A percentile compares a stretch with the other conserved stretches of the same genome.
phyloP scores from a whole-genome alignment of 2,888 invertebrate species.

The Neelides folsomi region DNA sequence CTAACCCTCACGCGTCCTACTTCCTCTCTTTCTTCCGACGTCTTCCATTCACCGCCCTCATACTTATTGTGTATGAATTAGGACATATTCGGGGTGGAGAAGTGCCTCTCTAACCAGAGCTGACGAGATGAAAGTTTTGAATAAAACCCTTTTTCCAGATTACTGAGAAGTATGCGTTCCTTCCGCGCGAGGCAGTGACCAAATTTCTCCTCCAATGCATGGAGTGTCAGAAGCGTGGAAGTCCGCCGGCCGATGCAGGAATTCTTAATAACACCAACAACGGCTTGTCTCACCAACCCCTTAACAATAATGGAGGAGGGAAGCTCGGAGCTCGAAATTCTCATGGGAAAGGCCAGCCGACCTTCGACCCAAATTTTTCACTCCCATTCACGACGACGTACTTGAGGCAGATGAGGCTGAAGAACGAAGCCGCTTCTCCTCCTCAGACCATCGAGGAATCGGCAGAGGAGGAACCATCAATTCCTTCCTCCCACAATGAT shows the following conservation, averaged over 20 bases:
- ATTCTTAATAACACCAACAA: conserved; percentile 14
- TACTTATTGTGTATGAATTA: too few relatives aligned
- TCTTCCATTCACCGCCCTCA: too few relatives aligned
- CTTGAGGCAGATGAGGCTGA: conserved; percentile 44
- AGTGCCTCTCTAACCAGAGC: too few relatives aligned
- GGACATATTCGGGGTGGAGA: too few relatives aligned
- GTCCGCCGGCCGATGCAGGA: conserved; percentile 36
- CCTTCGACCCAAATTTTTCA: conserved; percentile 62
- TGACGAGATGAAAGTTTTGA: too few relatives aligned
- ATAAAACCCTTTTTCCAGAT: conserved; percentile 63
- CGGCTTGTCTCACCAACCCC: conserved; percentile 13
- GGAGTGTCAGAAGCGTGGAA: conserved; percentile 65
- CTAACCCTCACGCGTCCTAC: too few relatives aligned
- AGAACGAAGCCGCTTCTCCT: not conserved
- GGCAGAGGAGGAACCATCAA: too few relatives aligned
- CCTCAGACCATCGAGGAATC: not conserved
- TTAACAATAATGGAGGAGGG: not conserved
- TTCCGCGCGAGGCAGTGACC: conserved; percentile 91
- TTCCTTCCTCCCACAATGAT: too few relatives aligned
- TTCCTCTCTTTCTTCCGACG: too few relatives aligned
- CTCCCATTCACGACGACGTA: conserved; percentile 82
- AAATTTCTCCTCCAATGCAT: conserved; percentile 87
- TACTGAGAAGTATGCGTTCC: conserved; percentile 88
- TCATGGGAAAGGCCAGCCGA: conserved; percentile 37
- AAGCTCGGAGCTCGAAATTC: not conserved